Evolutionary conservation across 2,888 invertebrate genomes (phyloP).

Genomic region (Pammene aurita): DNA sequence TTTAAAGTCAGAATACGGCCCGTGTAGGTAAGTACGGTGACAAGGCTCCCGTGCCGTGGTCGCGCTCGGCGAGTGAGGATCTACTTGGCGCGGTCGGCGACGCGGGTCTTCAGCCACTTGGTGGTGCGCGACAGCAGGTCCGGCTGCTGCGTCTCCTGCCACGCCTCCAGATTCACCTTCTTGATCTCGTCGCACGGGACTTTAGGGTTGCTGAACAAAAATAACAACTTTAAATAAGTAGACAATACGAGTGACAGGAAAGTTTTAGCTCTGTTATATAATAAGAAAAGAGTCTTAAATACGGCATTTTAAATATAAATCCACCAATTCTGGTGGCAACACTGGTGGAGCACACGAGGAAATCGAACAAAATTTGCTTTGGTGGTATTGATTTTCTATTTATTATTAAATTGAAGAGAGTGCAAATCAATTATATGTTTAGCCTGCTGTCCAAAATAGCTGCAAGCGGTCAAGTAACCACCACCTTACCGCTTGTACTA

Average conservation of each 20-base stretch:
- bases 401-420: background rate
- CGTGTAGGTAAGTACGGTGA: background rate
- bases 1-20: too few species aligned
- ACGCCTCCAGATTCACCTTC: conserved; percentile 71
- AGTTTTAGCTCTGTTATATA: background rate
- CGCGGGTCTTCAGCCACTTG: conserved; percentile 77
- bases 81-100: conserved; percentile 65
- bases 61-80: background rate
- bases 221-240: too few species aligned
- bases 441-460: too few species aligned
- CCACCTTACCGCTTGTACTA: too few species aligned
- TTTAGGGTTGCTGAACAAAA: conserved; percentile 79
- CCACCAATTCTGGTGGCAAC: too few species aligned
- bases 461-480: too few species aligned
- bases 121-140: conserved; percentile 76
- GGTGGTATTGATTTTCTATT: background rate
- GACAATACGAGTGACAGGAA: too few species aligned
- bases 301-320: too few species aligned
- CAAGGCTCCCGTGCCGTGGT: background rate
- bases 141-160: conserved; percentile 70
- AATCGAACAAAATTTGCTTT: background rate
- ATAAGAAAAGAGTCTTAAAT: too few species aligned
- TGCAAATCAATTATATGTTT: background rate
- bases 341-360: too few species aligned
- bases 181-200: conserved; percentile 79